Evolutionary conservation across 2,888 invertebrate genomes (phyloP).

Genomic region (Macrophya annulata): DNA sequence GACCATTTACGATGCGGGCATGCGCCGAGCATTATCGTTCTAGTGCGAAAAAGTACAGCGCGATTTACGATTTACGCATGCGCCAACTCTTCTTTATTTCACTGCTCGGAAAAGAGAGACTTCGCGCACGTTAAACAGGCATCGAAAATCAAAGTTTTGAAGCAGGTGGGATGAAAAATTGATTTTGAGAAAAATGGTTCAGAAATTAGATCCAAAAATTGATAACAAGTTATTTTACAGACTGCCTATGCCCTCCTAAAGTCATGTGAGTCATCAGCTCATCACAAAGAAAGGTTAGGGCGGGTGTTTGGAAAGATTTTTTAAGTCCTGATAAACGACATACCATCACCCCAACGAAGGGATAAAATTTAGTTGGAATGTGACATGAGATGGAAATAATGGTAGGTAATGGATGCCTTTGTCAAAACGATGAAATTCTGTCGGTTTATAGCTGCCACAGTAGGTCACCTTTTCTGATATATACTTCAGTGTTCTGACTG

Average conservation of each 20-base stretch:
- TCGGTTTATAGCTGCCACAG: neutral
- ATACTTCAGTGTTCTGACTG: conserved; percentile 6
- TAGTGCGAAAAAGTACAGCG: too few relatives aligned
- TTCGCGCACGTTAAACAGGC: too few relatives aligned
- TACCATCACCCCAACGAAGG: neutral
- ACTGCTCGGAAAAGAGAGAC: too few relatives aligned
- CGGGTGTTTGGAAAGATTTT: neutral
- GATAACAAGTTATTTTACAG: too few relatives aligned
- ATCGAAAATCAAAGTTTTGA: too few relatives aligned
- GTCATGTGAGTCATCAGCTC: neutral
- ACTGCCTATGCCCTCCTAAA: neutral
- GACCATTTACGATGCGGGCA: too few relatives aligned
- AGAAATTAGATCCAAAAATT: too few relatives aligned
- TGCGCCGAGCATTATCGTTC: too few relatives aligned
- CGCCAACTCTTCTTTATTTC: too few relatives aligned
- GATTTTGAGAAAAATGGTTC: neutral
- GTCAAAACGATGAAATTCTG: conserved; percentile 34
- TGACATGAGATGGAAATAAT: conserved; percentile 27
- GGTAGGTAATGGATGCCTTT: conserved; percentile 29
- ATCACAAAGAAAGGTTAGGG: neutral
- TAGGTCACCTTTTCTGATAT: neutral
- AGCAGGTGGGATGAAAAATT: neutral
- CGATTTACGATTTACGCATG: too few relatives aligned
- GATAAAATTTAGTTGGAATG: conserved; percentile 13
- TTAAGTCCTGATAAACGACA: neutral